Percentiles rank a stretch among this genome's conserved stretches.
Conservation (phyloP, 2,113 vertebrate species). For the Corynorhinus townsendii region DNA sequence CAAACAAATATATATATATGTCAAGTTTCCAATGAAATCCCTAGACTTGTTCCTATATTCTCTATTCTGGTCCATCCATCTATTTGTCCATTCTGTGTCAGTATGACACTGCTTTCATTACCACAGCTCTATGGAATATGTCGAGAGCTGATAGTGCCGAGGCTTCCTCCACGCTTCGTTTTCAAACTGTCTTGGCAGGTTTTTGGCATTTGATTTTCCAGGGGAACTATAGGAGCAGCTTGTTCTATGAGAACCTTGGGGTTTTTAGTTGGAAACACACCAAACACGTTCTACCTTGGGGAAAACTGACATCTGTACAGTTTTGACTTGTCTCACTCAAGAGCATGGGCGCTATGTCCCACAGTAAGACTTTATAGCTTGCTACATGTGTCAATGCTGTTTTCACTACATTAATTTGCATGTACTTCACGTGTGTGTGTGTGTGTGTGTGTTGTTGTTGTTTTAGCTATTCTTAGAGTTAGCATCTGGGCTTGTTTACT, state of each 20-base stretch:
- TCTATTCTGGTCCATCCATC: neutral
- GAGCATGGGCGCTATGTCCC: neutral
- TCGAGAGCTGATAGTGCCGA: neutral
- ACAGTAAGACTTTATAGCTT: neutral
- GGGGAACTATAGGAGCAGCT: neutral
- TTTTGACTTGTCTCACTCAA: neutral
- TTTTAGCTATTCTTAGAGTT: neutral
- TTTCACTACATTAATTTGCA: neutral
- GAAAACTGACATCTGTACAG: neutral
- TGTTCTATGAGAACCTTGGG: neutral
- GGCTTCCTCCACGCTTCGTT: neutral
- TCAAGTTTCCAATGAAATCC: neutral
- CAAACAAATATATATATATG: too few species aligned
- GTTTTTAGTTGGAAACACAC: neutral
- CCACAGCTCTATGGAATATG: neutral
- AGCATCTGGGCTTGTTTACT: neutral
- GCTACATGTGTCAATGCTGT: neutral
- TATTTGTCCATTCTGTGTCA: neutral
- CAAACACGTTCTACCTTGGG: neutral
- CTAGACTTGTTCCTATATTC: neutral
- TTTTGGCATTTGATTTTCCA: neutral
- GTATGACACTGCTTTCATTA: neutral
- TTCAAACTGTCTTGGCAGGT: neutral
- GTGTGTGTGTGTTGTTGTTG: neutral
- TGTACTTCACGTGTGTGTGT: neutral